Percentiles rank a stretch among this genome's conserved stretches.
Evolutionary conservation across 2,797 vertebrate species (phyloP).

Genomic region (Lycodopsis pacificus): DNA sequence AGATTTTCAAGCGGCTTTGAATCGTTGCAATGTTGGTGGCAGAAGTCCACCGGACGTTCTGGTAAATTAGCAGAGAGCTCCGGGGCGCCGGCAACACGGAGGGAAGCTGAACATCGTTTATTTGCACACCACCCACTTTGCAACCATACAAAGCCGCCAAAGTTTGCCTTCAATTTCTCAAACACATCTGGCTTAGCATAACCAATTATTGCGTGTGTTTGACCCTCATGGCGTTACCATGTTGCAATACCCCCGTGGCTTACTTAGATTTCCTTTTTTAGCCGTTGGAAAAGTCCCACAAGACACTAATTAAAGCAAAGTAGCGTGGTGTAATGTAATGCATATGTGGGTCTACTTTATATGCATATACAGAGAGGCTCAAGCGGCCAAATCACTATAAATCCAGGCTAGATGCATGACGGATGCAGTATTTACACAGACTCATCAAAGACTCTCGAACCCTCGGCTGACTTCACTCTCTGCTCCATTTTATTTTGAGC

Average conservation of each 20-base stretch:
- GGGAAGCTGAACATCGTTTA: not conserved
- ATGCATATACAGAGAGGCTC: slow-evolving; percentile 2
- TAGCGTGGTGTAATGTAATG: slow-evolving; percentile 1
- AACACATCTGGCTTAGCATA: not conserved
- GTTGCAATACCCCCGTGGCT: slow-evolving; percentile 12
- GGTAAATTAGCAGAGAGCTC: too few relatives aligned
- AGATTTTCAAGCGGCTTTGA: too few relatives aligned
- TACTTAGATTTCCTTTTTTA: slow-evolving; percentile 26
- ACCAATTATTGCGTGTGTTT: not conserved
- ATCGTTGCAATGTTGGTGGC: too few relatives aligned
- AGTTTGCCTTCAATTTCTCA: not conserved
- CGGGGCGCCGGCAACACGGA: not conserved
- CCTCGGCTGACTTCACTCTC: slow-evolving; percentile 6
- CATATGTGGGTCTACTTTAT: not conserved
- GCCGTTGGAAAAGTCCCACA: not conserved
- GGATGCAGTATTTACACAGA: slow-evolving; percentile 1
- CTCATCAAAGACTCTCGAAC: slow-evolving; percentile 19
- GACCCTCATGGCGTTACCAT: not conserved
- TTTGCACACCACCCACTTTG: not conserved
- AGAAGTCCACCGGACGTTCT: not conserved
- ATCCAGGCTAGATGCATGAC: not conserved
- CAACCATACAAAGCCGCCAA: not conserved
- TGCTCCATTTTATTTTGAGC: slow-evolving; percentile 30
- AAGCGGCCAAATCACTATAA: not conserved
- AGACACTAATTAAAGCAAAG: slow-evolving; percentile 26